Evolutionary conservation across 2,113 vertebrate species (phyloP), one percentile per base, ranked within the genome.

Genomic region (Catagonus wagneri): DNA sequence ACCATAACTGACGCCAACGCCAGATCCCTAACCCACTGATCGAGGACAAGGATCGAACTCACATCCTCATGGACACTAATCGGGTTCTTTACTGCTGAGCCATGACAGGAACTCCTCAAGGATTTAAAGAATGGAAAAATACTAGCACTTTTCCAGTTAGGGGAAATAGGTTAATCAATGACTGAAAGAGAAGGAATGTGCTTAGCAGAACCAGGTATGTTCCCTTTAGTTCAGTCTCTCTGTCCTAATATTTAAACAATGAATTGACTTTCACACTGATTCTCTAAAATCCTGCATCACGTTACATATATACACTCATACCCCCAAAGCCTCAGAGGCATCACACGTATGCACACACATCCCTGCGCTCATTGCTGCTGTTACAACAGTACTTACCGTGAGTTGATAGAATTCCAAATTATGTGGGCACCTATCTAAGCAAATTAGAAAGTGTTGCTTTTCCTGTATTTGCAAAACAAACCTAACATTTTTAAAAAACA

Each of bases 401-500:
- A 93, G 44, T 66, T 83, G 74, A 96, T 71, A 84, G 9, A 58
- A 97, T 89, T 87, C 61, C 93, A 96, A 88, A 95, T 89, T 39
- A 89, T 58, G 22, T 89, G 72, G 79, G 61, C 50, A 86, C 27
- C 66, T 74, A 74, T 88, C 90, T 96, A 92, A 95, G 94, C 91
- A 96, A 96, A 97, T 94, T 86, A 95, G 95, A 72, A 96, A 96
- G 72, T 91, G 52, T 32, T 72, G 85, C 74, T 96, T 97, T 98
- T 96, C 94, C 89, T 93, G 84, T 93, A 96, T 97, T 97, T 97
- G 89, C 95, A 78, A 97, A 96, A 94, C 95, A 98, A 95, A 97
- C 36, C n/a, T 65, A 89, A 68, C 86, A 93, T 94, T 97, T 96
- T 36, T 56, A 69, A 97, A 97, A 94, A 58, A 92, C 44, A 93